Evolutionary conservation across 1,140 invertebrate species (phyloP).

Genomic region (Cataglyphis hispanica): DNA sequence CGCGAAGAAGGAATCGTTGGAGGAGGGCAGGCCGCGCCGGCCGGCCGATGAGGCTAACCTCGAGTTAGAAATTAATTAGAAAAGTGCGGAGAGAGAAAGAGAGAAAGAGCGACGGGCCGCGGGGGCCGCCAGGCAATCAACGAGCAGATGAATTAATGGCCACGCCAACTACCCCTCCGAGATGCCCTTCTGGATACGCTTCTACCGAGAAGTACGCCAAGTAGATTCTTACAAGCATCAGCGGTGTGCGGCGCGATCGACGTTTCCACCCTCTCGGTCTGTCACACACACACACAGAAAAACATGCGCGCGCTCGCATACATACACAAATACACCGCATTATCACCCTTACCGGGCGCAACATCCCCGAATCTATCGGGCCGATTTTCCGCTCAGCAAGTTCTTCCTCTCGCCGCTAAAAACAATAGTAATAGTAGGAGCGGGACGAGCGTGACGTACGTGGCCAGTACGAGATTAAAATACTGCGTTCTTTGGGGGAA

Average conservation of each 20-base stretch:
- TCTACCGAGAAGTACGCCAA: slow-evolving; percentile 63
- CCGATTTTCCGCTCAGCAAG: slow-evolving; percentile 72
- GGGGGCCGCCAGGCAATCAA: slow-evolving; percentile 79
- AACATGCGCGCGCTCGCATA: background rate
- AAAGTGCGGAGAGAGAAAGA: slow-evolving; percentile 78
- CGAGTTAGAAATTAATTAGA: slow-evolving; percentile 84
- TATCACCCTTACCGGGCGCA: slow-evolving; percentile 46
- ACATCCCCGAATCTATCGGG: slow-evolving; percentile 72
- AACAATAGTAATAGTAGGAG: slow-evolving; percentile 52
- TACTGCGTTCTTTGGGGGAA: background rate
- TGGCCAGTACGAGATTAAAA: slow-evolving; percentile 53
- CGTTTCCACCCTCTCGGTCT: slow-evolving; percentile 13
- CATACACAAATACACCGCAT: background rate
- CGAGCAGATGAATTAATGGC: slow-evolving; percentile 84
- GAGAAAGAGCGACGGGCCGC: slow-evolving; percentile 15
- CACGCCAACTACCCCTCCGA: slow-evolving; percentile 81
- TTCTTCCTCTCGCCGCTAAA: slow-evolving; percentile 51
- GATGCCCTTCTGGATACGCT: slow-evolving; percentile 73
- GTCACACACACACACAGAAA: background rate
- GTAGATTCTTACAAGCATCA: slow-evolving; percentile 78
- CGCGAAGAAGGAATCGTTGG: slow-evolving; percentile 47
- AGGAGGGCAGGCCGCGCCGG: slow-evolving; percentile 17
- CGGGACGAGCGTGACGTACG: slow-evolving; percentile 17
- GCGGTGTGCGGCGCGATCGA: slow-evolving; percentile 61
- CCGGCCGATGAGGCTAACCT: slow-evolving; percentile 74